Base-by-base conservation (phyloP, 1,140 invertebrate genomes). In the Ceratina australensis region DNA sequence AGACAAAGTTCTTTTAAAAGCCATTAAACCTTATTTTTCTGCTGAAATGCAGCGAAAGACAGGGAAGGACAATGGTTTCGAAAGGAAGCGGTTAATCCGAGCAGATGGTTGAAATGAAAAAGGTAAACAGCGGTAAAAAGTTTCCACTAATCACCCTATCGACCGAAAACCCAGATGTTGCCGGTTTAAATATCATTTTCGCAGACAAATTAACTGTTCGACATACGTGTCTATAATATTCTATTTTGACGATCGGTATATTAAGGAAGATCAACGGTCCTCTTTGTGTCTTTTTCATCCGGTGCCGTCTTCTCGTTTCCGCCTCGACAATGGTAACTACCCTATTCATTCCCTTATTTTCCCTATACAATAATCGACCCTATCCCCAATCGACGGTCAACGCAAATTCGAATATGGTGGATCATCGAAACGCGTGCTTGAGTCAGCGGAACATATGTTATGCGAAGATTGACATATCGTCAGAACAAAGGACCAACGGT, bases 151-250 rank as follows among this genome's bases (percentile, higher is more conserved):
- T 42, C 33, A 42, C 33, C 8, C 33, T 33, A n/a, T n/a, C n/a
- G 5, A 42, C 33, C 10, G 10, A 13, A 22, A 10, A 18, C 50
- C 56, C 74, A 68, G 56, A 24, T 80, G 64, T 72, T 59, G 52
- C 2, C 52, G 24, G 24, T 5, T 26, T 4, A 24, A 33, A 47
- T 16, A n/a, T 50, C 59, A 59, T 26, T 22, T 24, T 50, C 33
- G 72, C 49, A 82, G 33, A 42, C 33, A 42, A 83, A 75, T 83
- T 79, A 75, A 56, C 71, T 61, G 50, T 69, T 78, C 42, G 50
- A 42, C 42, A 28, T 3, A n/a, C n/a, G n/a, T n/a, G 8, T 42
- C 26, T 42, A 42, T 28, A 33, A 68, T 16, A 22, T 56, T n/a
- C 5, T 42, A 42, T 16, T 1, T 1, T 12, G 12, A 50, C 4